phyloP scores from a whole-genome alignment of 2,888 invertebrate species.

The Zaprionus bogoriensis region DNA sequence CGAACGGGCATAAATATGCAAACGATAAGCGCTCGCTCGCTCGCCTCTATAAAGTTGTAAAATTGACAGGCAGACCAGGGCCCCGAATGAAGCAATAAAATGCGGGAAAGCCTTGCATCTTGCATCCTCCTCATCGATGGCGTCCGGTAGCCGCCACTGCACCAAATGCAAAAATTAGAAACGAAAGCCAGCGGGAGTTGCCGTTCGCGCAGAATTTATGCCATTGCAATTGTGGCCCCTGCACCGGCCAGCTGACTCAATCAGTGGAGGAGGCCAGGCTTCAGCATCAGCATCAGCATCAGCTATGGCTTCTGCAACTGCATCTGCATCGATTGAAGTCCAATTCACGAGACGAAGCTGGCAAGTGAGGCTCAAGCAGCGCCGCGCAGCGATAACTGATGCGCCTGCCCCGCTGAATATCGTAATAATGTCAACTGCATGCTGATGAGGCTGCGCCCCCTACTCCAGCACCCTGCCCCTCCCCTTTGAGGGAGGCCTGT shows the following conservation, averaged over 20 bases:
- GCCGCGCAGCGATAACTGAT: slow-evolving; percentile 54
- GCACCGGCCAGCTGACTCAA: slow-evolving; percentile 42
- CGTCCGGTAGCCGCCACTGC: slow-evolving; percentile 52
- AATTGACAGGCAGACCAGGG: slow-evolving; percentile 75
- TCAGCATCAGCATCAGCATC: slow-evolving; percentile 21
- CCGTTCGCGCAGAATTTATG: slow-evolving; percentile 58
- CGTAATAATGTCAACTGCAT: slow-evolving; percentile 67
- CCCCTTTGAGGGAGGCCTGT: slow-evolving; percentile 35
- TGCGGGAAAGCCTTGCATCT: slow-evolving; percentile 41
- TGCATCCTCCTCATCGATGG: neutral
- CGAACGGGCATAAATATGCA: slow-evolving; percentile 72
- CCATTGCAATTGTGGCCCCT: slow-evolving; percentile 37
- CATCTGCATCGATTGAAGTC: slow-evolving; percentile 25
- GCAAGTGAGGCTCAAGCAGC: slow-evolving; percentile 50
- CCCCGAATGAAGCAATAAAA: slow-evolving; percentile 78
- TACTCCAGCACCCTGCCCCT: neutral
- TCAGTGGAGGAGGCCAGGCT: slow-evolving; percentile 38
- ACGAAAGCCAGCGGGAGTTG: slow-evolving; percentile 72
- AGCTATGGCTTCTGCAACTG: slow-evolving; percentile 22
- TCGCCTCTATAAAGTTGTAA: slow-evolving; percentile 78
- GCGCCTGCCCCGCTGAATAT: slow-evolving; percentile 43
- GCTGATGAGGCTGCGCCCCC: slow-evolving; percentile 21
- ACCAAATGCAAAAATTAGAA: slow-evolving; percentile 76
- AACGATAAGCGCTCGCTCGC: slow-evolving; percentile 67
- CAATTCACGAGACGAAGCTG: no score